Base-by-base conservation (phyloP, 1,140 invertebrate genomes). In the Hermetia illucens region DNA sequence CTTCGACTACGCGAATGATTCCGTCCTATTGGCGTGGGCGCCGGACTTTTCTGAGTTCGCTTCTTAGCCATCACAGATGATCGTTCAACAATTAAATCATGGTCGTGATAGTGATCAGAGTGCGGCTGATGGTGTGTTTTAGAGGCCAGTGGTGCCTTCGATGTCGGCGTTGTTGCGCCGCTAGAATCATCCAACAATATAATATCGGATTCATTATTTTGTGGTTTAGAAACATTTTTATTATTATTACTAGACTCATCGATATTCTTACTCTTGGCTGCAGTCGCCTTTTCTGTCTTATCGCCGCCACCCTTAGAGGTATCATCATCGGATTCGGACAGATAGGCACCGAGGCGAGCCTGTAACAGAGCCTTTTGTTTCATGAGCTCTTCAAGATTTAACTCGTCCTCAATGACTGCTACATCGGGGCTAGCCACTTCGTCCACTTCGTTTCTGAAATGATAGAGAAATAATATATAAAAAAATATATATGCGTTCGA, bases 311-410 rank as follows among this genome's bases (percentile, higher is more conserved):
- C 38, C 17, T 36, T 24, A 25, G 15, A n/a, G 35, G 39, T 52
- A 20, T 50, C 44, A 22, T 50, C 53, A 38, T 64, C 63, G 13
- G 59, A 50, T 35, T 73, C 70, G 2, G 69, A 70, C 49, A 53
- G 58, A 43, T 72, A 74, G 24, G 68, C 70, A 24, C 71, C 71
- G 25, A 77, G 54, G 25, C 72, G 64, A 16, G 74, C 73, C 53
- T 77, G 74, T 38, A 77, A 55, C 15, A 75, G 46, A 55, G 82
- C 82, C 63, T 89, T 89, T 58, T 88, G 83, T 49, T 78, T 78
- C 82, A 88, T 88, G 40, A 90, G 61, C 44, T 89, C 85, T 54
- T 89, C 85, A 5, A 89, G 60, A 60, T 89, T 85, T 41, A 88
- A 75, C 47, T 89, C 85, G 52, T 87, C 82, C 56, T 87, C 82